Evolutionary conservation across 2,797 vertebrate species (phyloP), one percentile per base, ranked within the genome.

Genomic region (Erpetoichthys calabaricus): DNA sequence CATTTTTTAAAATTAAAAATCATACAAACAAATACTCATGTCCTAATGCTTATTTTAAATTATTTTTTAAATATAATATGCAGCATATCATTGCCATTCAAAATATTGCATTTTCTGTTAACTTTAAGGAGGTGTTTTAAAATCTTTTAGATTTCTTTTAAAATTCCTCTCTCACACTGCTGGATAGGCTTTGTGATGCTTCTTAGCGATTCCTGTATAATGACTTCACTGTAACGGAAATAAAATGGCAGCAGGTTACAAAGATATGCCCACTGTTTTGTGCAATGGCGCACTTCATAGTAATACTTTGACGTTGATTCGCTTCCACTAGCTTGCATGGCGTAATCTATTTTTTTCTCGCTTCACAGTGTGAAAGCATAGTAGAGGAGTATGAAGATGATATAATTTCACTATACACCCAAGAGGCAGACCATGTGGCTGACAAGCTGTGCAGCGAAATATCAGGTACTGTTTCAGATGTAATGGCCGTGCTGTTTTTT

Each of bases 361-460:
- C 67, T 8, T 58, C 64, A 56, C 80, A 94, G 89, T 89, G 91
- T 67, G 89, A 88, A 69, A 80, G 67, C 43, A 62, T 91, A n/a
- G 69, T 87, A 72, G 90, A 96, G 68, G 86, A 92, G 68, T 72
- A 88, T 58, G 93, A 92, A 77, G 92, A 94, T 60, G 84, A 89
- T 62, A 88, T 91, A 68, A 68, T 88, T 74, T 78, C 84, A 61
- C 76, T 91, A 69, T 81, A 91, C 71, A 64, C 85, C 72, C 80
- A 65, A 69, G 79, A 87, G 64, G 65, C 70, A 59, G 73, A 73
- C 57, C 62, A 71, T 65, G 78, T 84, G 63, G 83, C 81, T 59
- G 76, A 87, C 77, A 85, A 81, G 77, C 81, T 94, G 72, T 92
- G 94, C 85, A 81, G 66, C 68, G 74, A 75, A 71, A 70, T 86